Base-by-base conservation (phyloP, 2,888 invertebrate species). In the Megaustenia siamemsis region DNA sequence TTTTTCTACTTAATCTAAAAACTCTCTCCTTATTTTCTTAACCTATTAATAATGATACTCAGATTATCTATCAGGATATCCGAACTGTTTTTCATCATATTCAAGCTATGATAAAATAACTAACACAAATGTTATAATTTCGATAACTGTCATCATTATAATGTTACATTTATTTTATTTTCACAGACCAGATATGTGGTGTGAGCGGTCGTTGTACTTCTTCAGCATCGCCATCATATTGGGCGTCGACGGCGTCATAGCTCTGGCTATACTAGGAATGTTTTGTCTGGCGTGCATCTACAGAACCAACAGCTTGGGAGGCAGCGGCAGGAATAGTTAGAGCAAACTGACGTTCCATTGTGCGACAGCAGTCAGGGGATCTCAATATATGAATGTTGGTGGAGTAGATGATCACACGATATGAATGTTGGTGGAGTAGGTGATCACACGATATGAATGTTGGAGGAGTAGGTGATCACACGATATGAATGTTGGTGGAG, bases 181-280 rank as follows among this genome's bases (percentile, higher is more conserved):
- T 32, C 96, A 96, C 93, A 96, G 96, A 87, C 97, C 97, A 0
- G 96, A 96, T 94, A 95, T 95, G 88, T 97, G 97, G 96, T 97
- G 97, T 92, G 96, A 96, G 92, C 95, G 96, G 88, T 96, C 96
- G 0, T 95, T 97, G 49, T 97, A 97, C 94, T 95, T 96, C 90
- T 97, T 97, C 93, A 95, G 97, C 0, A 92, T 97, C 84, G 96
- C 83, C 53, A 49, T 83, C 53, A 83, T 83, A 10, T 68, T 77
- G 12, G 83, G 77, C 21, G 69, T 83, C 12, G 68, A 83, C 32
- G 77, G 77, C 18, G 53, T 69, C 24, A 8, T 83, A n/a, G 69
- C 28, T 18, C 32, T 83, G 28, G n/a, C 40, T 0, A 18, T 83
- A 18, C 38, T 83, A 10, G 83, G 68, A 1, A 69, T 83, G 28